Evolutionary conservation across 2,113 vertebrate species (phyloP).

Genomic region (zebrafish (Danio rerio)): DNA sequence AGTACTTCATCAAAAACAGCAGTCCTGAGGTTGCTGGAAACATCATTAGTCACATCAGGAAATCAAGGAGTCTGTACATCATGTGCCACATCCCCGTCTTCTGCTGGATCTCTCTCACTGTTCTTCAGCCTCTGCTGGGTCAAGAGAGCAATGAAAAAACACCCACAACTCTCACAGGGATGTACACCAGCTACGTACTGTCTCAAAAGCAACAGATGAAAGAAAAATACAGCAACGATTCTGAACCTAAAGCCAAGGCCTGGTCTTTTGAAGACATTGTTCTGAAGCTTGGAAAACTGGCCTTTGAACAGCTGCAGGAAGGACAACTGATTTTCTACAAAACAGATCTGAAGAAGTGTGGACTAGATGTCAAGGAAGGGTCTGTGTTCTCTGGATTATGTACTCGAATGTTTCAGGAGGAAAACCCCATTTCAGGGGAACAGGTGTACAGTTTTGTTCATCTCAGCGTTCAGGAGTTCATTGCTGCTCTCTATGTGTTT

Average conservation of each 20-base stretch:
- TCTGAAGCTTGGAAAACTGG: slow-evolving; percentile 49
- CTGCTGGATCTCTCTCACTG: neutral
- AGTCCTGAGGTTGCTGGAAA: neutral
- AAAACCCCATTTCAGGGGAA: neutral
- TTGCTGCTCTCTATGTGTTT: slow-evolving; percentile 58
- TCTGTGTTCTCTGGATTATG: slow-evolving; percentile 47
- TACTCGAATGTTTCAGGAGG: slow-evolving; percentile 48
- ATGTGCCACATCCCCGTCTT: slow-evolving; percentile 25
- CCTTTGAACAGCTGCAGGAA: slow-evolving; percentile 47
- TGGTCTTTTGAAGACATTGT: slow-evolving; percentile 1
- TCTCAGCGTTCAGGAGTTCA: slow-evolving; percentile 56
- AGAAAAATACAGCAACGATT: neutral
- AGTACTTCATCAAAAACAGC: neutral
- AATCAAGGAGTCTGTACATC: slow-evolving; percentile 9
- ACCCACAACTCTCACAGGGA: neutral
- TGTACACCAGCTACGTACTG: neutral
- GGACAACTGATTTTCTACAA: slow-evolving; percentile 53
- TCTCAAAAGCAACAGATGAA: neutral
- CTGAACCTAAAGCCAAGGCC: neutral
- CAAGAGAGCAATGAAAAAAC: neutral
- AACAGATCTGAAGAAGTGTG: slow-evolving; percentile 49
- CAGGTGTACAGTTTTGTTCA: slow-evolving; percentile 55
- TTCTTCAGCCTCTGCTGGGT: neutral
- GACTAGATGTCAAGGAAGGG: slow-evolving; percentile 39
- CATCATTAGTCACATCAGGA: slow-evolving; percentile 49